Evolutionary conservation across 2,797 vertebrate genomes (phyloP).

Genomic region (Eurystomus glaucurus): DNA sequence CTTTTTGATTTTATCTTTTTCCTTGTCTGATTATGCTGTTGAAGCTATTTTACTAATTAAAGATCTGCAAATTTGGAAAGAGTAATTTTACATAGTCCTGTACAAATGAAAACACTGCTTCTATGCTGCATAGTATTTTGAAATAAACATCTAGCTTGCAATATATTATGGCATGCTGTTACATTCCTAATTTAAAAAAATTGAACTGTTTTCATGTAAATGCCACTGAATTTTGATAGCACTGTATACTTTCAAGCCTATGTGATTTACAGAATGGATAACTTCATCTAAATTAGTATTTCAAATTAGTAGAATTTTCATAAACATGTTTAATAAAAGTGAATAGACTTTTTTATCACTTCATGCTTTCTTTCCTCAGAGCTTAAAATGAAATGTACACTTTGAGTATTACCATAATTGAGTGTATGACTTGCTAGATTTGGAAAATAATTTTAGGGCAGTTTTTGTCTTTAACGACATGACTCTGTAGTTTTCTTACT

Average conservation of each 20-base stretch:
- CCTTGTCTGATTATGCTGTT: background rate
- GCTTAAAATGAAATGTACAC: background rate
- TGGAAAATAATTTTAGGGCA: background rate
- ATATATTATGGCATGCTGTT: background rate
- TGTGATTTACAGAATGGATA: background rate
- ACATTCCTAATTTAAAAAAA: background rate
- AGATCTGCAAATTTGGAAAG: background rate
- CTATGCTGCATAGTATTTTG: background rate
- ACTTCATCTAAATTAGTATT: background rate
- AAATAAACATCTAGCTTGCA: background rate
- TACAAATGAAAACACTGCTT: background rate
- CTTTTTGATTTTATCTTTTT: background rate
- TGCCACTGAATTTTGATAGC: background rate
- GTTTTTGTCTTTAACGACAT: background rate
- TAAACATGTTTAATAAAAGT: background rate
- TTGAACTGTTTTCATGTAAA: background rate
- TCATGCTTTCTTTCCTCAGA: background rate
- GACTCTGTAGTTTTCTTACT: background rate
- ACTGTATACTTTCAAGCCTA: background rate
- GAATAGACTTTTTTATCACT: background rate
- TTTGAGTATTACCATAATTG: background rate
- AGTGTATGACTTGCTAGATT: background rate
- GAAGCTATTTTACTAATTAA: background rate
- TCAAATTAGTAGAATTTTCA: background rate
- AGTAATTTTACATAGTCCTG: background rate